These are phyloP conservation scores for Argyresthia goedartella DNA, from an alignment of 2,888 invertebrate genomes.

Conservation along the genomic window DNA sequence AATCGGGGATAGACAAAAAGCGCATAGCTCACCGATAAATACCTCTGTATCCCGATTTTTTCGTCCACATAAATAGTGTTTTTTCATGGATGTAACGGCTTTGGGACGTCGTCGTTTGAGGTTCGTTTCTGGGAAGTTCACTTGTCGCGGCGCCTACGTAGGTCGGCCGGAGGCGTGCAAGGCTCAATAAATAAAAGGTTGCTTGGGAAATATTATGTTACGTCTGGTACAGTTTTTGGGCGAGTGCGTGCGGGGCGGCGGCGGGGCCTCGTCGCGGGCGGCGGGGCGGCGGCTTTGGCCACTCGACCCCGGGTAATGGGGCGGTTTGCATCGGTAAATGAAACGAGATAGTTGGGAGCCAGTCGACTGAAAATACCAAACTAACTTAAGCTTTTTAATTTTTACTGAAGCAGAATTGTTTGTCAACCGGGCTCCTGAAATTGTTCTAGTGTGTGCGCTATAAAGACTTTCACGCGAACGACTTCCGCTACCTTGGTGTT, in stretches of 20 bases:
- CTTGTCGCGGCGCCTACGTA: slow-evolving; percentile 58
- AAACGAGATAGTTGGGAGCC: slow-evolving; percentile 24
- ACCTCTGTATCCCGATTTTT: slow-evolving; percentile 54
- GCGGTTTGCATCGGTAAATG: slow-evolving; percentile 30
- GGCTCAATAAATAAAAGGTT: slow-evolving; percentile 66
- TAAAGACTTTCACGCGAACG: too few species aligned
- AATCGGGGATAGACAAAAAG: slow-evolving; percentile 56
- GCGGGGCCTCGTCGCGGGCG: slow-evolving; percentile 11
- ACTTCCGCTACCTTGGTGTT: too few species aligned
- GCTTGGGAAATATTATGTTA: slow-evolving; percentile 69
- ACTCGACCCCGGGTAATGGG: slow-evolving; percentile 44
- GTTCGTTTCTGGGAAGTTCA: slow-evolving; percentile 57
- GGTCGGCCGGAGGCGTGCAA: slow-evolving; percentile 25
- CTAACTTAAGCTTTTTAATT: too few species aligned
- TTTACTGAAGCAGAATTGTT: slow-evolving; percentile 2
- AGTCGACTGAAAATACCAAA: slow-evolving; percentile 11
- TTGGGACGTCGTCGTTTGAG: slow-evolving; percentile 45
- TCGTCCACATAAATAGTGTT: slow-evolving; percentile 66
- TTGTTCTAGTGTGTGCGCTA: too few species aligned
- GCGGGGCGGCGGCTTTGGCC: slow-evolving; percentile 37
- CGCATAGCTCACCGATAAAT: slow-evolving; percentile 60
- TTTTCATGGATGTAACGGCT: slow-evolving; percentile 62
- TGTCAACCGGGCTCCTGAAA: background rate
- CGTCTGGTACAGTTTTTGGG: slow-evolving; percentile 50
- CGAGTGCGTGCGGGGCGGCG: slow-evolving; percentile 27